Conservation (phyloP, 2,797 vertebrate genomes). For the Choloepus didactylus region DNA sequence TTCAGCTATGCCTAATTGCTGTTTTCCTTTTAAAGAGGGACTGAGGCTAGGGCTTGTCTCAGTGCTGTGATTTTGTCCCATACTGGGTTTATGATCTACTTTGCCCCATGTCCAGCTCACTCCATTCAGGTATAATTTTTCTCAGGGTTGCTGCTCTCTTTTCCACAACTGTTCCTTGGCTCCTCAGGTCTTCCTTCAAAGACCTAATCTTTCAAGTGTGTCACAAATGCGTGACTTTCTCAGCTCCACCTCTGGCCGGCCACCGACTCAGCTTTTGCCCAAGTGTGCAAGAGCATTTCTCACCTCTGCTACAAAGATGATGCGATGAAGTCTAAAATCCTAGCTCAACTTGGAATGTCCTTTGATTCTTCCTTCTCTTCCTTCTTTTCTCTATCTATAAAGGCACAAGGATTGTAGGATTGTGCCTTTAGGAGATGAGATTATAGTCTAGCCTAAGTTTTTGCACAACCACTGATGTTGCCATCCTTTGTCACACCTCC, state of each 20-base stretch:
- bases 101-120: no score
- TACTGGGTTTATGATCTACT: no score
- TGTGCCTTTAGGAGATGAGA: no score
- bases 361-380: no score
- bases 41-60: not conserved
- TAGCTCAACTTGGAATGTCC: no score
- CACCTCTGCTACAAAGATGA: not conserved
- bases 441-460: no score
- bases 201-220: not conserved
- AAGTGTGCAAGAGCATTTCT: no score
- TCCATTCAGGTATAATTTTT: not conserved
- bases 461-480: accelerated
- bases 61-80: not conserved
- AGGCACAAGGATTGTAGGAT: no score
- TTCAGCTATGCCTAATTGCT: no score
- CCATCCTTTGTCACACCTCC: not conserved
- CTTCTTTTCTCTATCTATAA: no score
- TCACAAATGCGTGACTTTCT: not conserved
- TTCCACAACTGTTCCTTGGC: accelerated
- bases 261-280: accelerated
- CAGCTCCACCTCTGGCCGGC: no score
- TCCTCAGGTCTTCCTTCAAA: not conserved
- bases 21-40: not conserved
- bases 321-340: accelerated
- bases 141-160: not conserved